These are phyloP conservation scores for Epistrophe grossulariae DNA, from an alignment of 2,888 invertebrate genomes.

Conservation along the genomic window DNA sequence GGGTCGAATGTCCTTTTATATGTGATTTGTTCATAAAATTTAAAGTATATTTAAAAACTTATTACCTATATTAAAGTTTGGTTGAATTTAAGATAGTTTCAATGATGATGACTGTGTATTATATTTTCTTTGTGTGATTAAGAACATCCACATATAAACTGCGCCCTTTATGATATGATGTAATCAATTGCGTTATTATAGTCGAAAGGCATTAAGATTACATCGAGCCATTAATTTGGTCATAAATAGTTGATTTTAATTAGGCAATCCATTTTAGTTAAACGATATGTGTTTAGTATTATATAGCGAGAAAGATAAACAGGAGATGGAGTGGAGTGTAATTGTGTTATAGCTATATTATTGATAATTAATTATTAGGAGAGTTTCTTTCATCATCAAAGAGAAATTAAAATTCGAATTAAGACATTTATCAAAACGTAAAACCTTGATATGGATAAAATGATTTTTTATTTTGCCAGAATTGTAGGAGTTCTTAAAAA, in stretches of 20 bases:
- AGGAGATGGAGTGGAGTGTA: background rate
- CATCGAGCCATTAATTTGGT: slow-evolving; percentile 18
- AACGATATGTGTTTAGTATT: background rate
- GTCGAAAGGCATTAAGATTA: slow-evolving; percentile 23
- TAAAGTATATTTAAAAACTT: background rate
- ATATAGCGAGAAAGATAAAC: background rate
- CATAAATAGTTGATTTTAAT: slow-evolving; percentile 24
- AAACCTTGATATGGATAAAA: too few species aligned
- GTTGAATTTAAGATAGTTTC: background rate
- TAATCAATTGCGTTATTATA: slow-evolving; percentile 17
- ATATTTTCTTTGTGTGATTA: background rate
- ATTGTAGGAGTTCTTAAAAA: too few species aligned
- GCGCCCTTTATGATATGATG: slow-evolving; percentile 4
- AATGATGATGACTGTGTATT: background rate
- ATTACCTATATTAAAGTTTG: background rate
- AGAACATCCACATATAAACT: slow-evolving; percentile 7
- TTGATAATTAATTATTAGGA: background rate
- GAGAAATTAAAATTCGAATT: too few species aligned
- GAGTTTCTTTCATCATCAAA: background rate
- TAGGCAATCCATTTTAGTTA: slow-evolving; percentile 13
- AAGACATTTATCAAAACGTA: too few species aligned
- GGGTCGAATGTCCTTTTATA: background rate
- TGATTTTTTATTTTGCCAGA: too few species aligned
- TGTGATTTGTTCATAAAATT: background rate
- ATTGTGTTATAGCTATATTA: background rate